These are phyloP conservation scores for Odontocerum albicorne DNA, from an alignment of 2,888 invertebrate species.

Conservation along the genomic window DNA sequence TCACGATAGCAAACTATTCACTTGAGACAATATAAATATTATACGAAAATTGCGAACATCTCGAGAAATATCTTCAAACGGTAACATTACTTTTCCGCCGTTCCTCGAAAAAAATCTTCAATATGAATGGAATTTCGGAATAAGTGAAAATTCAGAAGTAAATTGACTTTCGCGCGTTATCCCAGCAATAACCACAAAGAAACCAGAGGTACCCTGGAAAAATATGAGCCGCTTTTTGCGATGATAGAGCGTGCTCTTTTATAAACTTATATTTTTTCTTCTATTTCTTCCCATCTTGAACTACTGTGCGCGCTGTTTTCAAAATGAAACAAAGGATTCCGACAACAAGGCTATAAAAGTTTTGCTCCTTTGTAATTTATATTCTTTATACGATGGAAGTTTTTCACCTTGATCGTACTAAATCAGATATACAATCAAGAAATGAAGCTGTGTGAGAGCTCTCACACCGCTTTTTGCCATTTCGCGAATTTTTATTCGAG, in stretches of 20 bases:
- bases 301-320: conserved; percentile 28
- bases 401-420: conserved; percentile 36
- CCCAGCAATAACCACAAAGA: conserved; percentile 4
- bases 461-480: conserved; percentile 26
- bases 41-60: too few species aligned
- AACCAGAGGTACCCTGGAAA: conserved; percentile 6
- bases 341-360: conserved; percentile 37
- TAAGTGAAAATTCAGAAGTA: conserved; percentile 32
- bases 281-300: conserved; percentile 26
- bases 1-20: too few species aligned
- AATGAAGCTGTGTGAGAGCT: conserved; percentile 15
- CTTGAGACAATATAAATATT: too few species aligned
- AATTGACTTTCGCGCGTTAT: conserved; percentile 29
- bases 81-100: too few species aligned
- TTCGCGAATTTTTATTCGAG: conserved; percentile 24
- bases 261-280: conserved; percentile 15
- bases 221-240: conserved; percentile 29
- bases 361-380: conserved; percentile 37
- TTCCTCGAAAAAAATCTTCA: neutral
- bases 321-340: conserved; percentile 36
- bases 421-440: conserved; percentile 35
- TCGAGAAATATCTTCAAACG: too few species aligned
- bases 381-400: conserved; percentile 33
- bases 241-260: conserved; percentile 34
- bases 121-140: conserved; percentile 20